These are phyloP conservation scores for Fregetta grallaria DNA, from an alignment of 2,113 vertebrate species.

Conservation along the genomic window DNA sequence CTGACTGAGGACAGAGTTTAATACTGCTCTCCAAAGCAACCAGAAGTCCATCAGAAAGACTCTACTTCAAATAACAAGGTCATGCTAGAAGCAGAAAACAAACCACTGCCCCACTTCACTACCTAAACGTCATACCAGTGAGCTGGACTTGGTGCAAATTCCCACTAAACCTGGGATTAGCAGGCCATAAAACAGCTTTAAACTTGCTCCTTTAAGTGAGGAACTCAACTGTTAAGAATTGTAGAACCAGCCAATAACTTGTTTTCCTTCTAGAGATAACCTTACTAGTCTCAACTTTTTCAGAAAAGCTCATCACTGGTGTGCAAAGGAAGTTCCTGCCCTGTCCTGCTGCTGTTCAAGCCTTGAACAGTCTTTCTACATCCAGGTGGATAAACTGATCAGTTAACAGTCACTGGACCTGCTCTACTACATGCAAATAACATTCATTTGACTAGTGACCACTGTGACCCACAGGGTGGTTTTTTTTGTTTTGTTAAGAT, in stretches of 20 bases:
- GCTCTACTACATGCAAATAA: background rate
- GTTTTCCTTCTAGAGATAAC: background rate
- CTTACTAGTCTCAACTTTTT: background rate
- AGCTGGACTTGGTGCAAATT: background rate
- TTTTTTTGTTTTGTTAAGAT: background rate
- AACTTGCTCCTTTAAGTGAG: background rate
- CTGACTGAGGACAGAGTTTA: background rate
- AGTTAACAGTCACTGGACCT: background rate
- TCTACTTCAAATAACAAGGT: background rate
- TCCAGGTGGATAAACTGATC: background rate
- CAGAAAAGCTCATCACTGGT: background rate
- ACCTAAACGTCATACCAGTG: background rate
- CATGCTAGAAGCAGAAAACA: background rate
- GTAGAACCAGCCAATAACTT: background rate
- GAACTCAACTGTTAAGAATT: background rate
- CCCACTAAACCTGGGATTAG: slow-evolving; percentile 2
- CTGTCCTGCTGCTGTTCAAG: background rate
- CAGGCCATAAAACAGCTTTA: background rate
- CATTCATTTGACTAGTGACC: background rate
- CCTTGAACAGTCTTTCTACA: background rate
- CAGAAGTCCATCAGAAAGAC: background rate
- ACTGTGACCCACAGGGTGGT: background rate
- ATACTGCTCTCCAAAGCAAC: background rate
- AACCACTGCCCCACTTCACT: background rate
- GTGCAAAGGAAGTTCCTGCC: background rate